Evolutionary conservation across 2,888 invertebrate species (phyloP).

Genomic region (Lapara coniferarum): DNA sequence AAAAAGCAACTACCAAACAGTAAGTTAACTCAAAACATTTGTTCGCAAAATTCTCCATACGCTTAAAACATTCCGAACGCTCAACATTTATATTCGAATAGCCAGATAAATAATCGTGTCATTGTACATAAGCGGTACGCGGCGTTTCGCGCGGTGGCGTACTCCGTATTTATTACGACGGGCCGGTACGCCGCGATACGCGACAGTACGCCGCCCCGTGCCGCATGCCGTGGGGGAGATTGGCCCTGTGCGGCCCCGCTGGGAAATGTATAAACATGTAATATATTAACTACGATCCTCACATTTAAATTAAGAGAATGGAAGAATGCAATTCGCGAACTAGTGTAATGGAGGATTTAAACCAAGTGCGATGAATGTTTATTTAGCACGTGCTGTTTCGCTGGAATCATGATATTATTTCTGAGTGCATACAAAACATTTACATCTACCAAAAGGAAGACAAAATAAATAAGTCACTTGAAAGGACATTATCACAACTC

Average conservation of each 20-base stretch:
- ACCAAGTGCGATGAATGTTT: no score
- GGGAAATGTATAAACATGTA: not conserved
- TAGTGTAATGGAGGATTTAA: no score
- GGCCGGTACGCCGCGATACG: slow-evolving; percentile 9
- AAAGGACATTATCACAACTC: no score
- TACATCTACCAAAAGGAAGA: no score
- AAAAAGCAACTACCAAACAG: not conserved
- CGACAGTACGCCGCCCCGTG: slow-evolving; percentile 4
- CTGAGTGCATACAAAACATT: no score
- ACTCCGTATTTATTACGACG: slow-evolving; percentile 25
- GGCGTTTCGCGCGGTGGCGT: slow-evolving; percentile 15
- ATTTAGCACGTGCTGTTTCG: no score
- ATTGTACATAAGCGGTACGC: slow-evolving; percentile 14
- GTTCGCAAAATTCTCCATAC: not conserved
- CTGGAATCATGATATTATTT: no score
- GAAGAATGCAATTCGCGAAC: not conserved
- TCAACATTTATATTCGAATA: slow-evolving; percentile 14
- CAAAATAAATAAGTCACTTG: no score
- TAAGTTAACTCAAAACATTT: not conserved
- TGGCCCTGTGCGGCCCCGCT: no score
- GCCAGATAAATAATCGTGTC: slow-evolving; percentile 16
- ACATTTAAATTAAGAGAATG: not conserved
- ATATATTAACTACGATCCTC: not conserved
- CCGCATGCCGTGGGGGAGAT: slow-evolving; percentile 11
- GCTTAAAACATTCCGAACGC: not conserved